Evolutionary conservation across 2,797 vertebrate genomes (phyloP).

Genomic region (Erpetoichthys calabaricus): DNA sequence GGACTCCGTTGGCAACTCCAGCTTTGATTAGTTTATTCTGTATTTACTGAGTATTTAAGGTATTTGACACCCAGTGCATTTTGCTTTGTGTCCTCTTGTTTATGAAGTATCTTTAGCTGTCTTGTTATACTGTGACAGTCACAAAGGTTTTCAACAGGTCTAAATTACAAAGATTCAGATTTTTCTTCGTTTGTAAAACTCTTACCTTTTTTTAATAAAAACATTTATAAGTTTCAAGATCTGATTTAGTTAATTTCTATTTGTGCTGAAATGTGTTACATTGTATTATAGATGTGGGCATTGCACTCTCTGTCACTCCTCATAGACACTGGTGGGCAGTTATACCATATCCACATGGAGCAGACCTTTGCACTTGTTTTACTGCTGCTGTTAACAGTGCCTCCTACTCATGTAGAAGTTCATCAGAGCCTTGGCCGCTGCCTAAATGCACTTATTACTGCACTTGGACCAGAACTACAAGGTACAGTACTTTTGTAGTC

Average conservation of each 20-base stretch:
- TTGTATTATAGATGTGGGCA: constrained; percentile 66
- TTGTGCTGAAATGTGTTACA: not conserved
- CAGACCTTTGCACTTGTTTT: constrained; percentile 65
- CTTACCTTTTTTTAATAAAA: not conserved
- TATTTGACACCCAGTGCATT: no score
- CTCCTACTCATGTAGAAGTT: constrained; percentile 70
- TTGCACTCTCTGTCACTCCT: constrained; percentile 72
- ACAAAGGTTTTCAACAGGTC: no score
- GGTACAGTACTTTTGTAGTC: constrained; percentile 35
- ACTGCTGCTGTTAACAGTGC: constrained; percentile 60
- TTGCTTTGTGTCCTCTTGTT: no score
- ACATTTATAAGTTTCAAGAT: no score
- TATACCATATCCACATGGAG: constrained; percentile 64
- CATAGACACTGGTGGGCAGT: constrained; percentile 64
- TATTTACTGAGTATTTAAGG: no score
- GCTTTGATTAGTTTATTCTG: no score
- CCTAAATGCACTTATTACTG: constrained; percentile 70
- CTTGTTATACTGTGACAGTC: no score
- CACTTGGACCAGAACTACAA: constrained; percentile 81
- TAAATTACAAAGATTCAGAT: not conserved
- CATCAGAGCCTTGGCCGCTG: constrained; percentile 77
- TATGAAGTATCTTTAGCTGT: no score
- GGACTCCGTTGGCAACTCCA: no score
- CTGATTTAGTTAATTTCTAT: not conserved
- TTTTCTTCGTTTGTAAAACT: not conserved